Evolutionary conservation across 2,888 invertebrate species (phyloP), one percentile per base, ranked within the genome.

Genomic region (Orchesella flavescens): DNA sequence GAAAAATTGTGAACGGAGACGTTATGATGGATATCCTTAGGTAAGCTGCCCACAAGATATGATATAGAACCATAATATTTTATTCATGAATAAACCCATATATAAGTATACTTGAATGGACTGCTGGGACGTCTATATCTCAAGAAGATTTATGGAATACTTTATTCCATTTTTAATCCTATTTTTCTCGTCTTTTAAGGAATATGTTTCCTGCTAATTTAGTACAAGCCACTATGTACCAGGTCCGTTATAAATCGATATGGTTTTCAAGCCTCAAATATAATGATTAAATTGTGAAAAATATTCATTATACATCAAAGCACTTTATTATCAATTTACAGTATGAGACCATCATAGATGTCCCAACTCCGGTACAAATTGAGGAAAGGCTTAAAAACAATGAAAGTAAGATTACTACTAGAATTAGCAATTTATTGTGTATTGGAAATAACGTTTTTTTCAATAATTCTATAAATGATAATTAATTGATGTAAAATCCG

Each of bases 141-240:
- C n/a, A n/a, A n/a, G n/a, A n/a, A n/a, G n/a, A n/a, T n/a, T n/a
- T n/a, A n/a, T n/a, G n/a, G n/a, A n/a, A n/a, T n/a, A n/a, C n/a
- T n/a, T n/a, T n/a, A n/a, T n/a, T n/a, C n/a, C 34, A 34, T 34
- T 7, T 34, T 34, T 7, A 34, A 34, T 34, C 7, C 7, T 34
- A 34, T 34, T 2, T 34, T 2, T 34, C 34, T 89, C 89, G 89
- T 87, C 86, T 84, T 93, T 93, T 84, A 93, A 96, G 96, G 90
- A 97, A 97, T 90, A 93, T 97, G 91, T 97, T 98, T 89, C 96
- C 97, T 24, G 95, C 96, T 88, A 97, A 97, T 91, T 92, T 97
- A 84, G 93, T 95, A 23, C 95, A 96, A 89, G 95, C 97, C 9
- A 94, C 95, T 87, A 93, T 96, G 89, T 93, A 93, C 43, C 94